Evolutionary conservation across 2,797 vertebrate species (phyloP).

Genomic region (Crenuchus spilurus): DNA sequence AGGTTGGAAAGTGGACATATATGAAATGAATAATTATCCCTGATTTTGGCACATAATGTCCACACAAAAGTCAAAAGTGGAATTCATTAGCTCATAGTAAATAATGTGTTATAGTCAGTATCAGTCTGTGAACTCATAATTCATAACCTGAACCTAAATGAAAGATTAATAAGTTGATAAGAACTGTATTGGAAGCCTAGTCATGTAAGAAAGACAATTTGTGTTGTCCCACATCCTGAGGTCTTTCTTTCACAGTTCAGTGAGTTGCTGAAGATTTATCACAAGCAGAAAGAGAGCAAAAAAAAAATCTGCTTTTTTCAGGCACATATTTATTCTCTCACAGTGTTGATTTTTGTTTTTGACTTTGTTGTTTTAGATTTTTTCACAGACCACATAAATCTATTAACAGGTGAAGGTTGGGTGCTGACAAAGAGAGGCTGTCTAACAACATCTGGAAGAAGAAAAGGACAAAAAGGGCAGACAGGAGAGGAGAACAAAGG

Average conservation of each 20-base stretch:
- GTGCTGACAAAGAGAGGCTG: slow-evolving; percentile 42
- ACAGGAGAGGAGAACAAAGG: slow-evolving; percentile 6
- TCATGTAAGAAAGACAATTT: slow-evolving; percentile 13
- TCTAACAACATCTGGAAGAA: slow-evolving; percentile 56
- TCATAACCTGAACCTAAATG: slow-evolving; percentile 9
- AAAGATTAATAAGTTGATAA: slow-evolving; percentile 22
- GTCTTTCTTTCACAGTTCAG: slow-evolving; percentile 25
- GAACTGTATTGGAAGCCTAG: slow-evolving; percentile 1
- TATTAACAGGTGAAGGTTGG: slow-evolving; percentile 58
- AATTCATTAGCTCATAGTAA: too few relatives aligned
- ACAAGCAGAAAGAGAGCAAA: slow-evolving; percentile 32
- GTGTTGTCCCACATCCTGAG: neutral
- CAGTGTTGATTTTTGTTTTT: slow-evolving; percentile 66
- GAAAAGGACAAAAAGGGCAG: slow-evolving; percentile 2
- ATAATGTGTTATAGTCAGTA: neutral
- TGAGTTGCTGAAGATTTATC: slow-evolving; percentile 21
- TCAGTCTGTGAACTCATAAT: neutral
- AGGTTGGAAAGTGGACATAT: too few relatives aligned
- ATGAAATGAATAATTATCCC: too few relatives aligned
- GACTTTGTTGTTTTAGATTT: slow-evolving; percentile 13
- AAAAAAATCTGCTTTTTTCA: slow-evolving; percentile 55
- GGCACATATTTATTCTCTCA: slow-evolving; percentile 80
- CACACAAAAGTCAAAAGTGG: too few relatives aligned
- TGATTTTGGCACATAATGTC: too few relatives aligned
- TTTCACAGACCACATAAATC: slow-evolving; percentile 63